Base-by-base conservation (phyloP, 2,888 invertebrate genomes). In the Andrena chrysosceles region DNA sequence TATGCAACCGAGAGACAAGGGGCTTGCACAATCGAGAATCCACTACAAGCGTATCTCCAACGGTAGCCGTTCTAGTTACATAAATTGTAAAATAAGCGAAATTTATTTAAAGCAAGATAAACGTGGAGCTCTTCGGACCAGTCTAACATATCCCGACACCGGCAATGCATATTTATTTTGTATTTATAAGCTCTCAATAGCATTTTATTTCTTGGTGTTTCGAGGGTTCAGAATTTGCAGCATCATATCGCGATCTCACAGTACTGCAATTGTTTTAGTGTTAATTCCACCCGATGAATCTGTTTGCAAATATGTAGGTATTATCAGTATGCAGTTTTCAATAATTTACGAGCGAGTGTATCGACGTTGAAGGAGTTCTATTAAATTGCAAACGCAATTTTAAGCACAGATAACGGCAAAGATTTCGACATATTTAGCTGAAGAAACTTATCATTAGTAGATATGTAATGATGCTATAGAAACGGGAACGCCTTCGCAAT, bases 21-120 rank as follows among this genome's bases (percentile, higher is more conserved):
- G 69, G 84, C 86, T 74, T 92, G 93, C 77, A 84, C 89, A 63
- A 86, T 92, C 48, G 87, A 90, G 81, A 92, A 93, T 89, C 93
- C 93, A 10, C 72, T 93, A 1, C 85, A 77, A 68, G 88, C 85
- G 69, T 93, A 91, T 69, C 84, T 87, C 35, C 86, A 74, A 52
- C 81, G 84, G 75, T 81, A 85, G 8, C 35, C 13, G 20, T 10
- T 49, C 20, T 77, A 75, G 69, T 60, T 54, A 26, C 5, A 33
- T 16, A 54, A 16, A n/a, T n/a, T 49, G 26, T 49, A 10, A 62
- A 67, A 52, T 23, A 52, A 20, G 16, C 48, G 63, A 35, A 56
- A 62, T 48, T 29, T 33, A 54, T n/a, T 29, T 31, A 29, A 49
- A 13, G 23, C 29, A 63, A 49, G 13, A 52, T 26, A n/a, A 56